phyloP scores from a whole-genome alignment of 2,888 invertebrate genomes.

The Lysandra bellargus region DNA sequence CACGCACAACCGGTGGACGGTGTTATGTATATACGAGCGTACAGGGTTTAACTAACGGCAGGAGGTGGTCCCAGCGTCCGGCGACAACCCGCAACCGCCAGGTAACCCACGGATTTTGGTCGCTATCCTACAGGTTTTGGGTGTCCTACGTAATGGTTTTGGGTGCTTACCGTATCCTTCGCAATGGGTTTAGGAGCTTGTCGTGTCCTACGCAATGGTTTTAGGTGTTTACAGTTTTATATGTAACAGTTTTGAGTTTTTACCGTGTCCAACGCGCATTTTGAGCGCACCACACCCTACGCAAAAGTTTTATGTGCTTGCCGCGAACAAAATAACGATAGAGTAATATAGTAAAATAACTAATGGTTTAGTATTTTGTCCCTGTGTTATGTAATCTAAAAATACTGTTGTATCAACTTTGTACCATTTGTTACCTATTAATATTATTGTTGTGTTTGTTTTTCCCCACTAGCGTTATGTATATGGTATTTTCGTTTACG shows the following conservation, averaged over 20 bases:
- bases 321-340: not conserved
- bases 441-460: not conserved
- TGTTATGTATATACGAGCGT: constrained; percentile 19
- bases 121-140: not conserved
- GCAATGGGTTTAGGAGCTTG: not conserved
- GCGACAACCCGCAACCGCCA: constrained; percentile 42
- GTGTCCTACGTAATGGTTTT: not conserved
- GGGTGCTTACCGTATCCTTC: constrained; percentile 2
- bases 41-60: constrained; percentile 50
- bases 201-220: not conserved
- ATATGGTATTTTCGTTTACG: too few species aligned
- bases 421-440: not conserved
- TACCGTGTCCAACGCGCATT: not conserved
- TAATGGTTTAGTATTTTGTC: not conserved
- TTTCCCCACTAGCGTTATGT: not conserved
- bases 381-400: not conserved
- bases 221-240: not conserved
- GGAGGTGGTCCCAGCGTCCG: constrained; percentile 67
- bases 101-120: constrained; percentile 47
- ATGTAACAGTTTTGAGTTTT: not conserved
- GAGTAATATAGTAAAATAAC: not conserved
- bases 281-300: not conserved
- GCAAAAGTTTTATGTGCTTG: not conserved
- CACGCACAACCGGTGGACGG: constrained; percentile 11
- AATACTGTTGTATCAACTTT: not conserved